Evolutionary conservation across 1,140 invertebrate genomes (phyloP), one percentile per base, ranked within the genome.

Genomic region (Achatina immaculata): DNA sequence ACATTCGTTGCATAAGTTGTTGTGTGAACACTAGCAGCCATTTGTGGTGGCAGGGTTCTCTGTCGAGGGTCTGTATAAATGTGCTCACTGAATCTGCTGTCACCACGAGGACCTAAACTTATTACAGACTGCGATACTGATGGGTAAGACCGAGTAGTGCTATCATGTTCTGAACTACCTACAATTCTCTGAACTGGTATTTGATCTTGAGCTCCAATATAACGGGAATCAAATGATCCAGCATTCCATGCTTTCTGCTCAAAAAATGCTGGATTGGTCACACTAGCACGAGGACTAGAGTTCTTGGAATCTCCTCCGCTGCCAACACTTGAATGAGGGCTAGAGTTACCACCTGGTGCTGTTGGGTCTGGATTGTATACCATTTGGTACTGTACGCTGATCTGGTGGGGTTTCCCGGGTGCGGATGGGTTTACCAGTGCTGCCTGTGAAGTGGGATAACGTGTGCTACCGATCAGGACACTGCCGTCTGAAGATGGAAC

Each of bases 251-350:
- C 90, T 75, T 84, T 81, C 66, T 85, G 85, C 79, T 85, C 85
- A 82, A 94, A 40, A 94, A 95, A 73, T 93, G 93, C 80, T 87
- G 83, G 86, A 45, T 87, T 87, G 21, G 87, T 88, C 45, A 92
- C 84, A 84, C 92, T 92, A 24, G 92, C 92, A 86, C 94, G 91
- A 78, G 94, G 94, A 89, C 93, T 94, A 36, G 90, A 92, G 82
- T 89, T 89, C 74, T 93, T 93, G 31, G 94, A 92, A 85, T 92
- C 93, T 9, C 58, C 58, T 84, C 93, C 93, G 80, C 93, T 93
- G 85, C 93, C 93, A 40, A 93, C 87, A 89, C 93, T 93, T 78
- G 93, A 93, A 69, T 92, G 90, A 69, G 93, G 93, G 79, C 93
- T 93, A 93, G 91, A 92, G 78, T 62, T 78, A 87, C 83, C 66